phyloP scores from a whole-genome alignment of 2,888 invertebrate species.

The Coremacera marginata region DNA sequence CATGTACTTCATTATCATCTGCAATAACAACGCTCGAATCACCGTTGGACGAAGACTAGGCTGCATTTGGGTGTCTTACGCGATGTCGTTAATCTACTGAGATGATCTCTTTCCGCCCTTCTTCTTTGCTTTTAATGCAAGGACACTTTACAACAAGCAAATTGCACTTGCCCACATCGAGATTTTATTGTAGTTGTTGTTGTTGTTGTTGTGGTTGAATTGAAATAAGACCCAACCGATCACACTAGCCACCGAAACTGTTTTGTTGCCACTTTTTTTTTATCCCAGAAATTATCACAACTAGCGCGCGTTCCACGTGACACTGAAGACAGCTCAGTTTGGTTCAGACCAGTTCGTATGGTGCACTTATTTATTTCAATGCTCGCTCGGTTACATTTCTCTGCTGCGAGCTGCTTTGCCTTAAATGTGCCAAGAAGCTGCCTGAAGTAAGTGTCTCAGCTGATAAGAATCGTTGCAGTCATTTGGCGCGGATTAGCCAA shows the following conservation, averaged over 20 bases:
- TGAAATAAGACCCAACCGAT: conserved; percentile 11
- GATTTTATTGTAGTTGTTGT: neutral
- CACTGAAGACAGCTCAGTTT: too few species aligned
- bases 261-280: neutral
- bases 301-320: neutral
- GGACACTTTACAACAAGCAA: conserved; percentile 12
- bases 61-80: conserved; percentile 3
- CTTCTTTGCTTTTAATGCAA: neutral
- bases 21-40: neutral
- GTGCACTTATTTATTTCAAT: too few species aligned
- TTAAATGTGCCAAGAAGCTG: too few species aligned
- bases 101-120: neutral
- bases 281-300: conserved; percentile 4
- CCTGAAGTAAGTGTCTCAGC: neutral
- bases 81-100: conserved; percentile 1
- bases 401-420: too few species aligned
- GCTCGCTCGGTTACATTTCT: too few species aligned
- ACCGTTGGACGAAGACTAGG: neutral
- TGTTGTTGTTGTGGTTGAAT: neutral
- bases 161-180: conserved; percentile 20
- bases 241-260: neutral
- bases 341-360: too few species aligned
- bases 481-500: neutral
- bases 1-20: neutral
- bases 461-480: neutral